These are phyloP conservation scores for Lagorchestes hirsutus DNA, from an alignment of 2,797 vertebrate species.

Conservation along the genomic window DNA sequence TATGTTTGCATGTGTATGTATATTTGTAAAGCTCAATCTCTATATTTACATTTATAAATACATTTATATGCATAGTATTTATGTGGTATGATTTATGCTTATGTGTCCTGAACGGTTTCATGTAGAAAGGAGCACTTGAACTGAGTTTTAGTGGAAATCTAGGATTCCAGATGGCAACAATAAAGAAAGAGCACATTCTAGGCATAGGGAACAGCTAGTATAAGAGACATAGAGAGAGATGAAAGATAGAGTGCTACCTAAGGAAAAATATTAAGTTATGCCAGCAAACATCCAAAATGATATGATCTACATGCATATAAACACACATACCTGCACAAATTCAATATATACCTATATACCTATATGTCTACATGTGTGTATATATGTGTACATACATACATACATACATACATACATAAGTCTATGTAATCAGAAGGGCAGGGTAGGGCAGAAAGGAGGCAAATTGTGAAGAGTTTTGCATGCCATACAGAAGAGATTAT, in stretches of 20 bases:
- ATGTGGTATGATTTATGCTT: not conserved
- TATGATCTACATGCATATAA: not conserved
- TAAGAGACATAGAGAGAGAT: not conserved
- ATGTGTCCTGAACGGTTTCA: not conserved
- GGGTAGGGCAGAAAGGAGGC: not conserved
- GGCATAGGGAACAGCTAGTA: not conserved
- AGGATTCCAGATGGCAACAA: not conserved
- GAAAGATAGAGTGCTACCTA: not conserved
- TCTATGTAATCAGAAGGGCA: not conserved
- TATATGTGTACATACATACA: too few species aligned
- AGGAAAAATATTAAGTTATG: not conserved
- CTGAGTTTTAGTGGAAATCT: not conserved
- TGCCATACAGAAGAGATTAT: not conserved
- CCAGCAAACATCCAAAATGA: not conserved
- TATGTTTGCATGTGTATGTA: not conserved
- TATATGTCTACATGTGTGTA: too few species aligned
- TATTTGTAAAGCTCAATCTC: not conserved
- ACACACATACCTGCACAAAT: not conserved
- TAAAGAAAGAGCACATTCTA: not conserved
- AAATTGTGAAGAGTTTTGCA: not conserved
- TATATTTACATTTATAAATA: not conserved
- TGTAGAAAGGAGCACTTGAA: not conserved
- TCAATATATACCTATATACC: not conserved
- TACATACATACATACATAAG: too few species aligned
- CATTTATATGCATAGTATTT: not conserved